Conservation (phyloP, 2,888 invertebrate genomes). For the Drosophila borborema region DNA sequence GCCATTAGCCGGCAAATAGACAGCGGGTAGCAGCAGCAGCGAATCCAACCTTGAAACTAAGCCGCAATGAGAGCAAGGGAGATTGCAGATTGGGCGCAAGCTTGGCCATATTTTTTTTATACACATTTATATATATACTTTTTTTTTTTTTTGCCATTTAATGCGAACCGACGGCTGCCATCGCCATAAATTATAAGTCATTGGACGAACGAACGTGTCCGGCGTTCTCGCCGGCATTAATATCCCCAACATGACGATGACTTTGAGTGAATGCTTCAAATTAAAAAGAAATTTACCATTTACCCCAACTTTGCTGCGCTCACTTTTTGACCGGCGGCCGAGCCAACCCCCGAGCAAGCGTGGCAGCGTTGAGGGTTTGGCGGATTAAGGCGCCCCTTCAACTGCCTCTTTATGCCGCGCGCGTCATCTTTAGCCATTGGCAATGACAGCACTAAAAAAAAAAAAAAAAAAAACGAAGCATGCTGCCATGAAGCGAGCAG, state of each 20-base stretch:
- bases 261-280: slow-evolving; percentile 83
- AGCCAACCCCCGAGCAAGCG: slow-evolving; percentile 8
- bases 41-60: slow-evolving; percentile 64
- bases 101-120: slow-evolving; percentile 6
- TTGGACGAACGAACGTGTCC: slow-evolving; percentile 62
- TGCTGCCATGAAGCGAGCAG: slow-evolving; percentile 18
- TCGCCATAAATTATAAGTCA: slow-evolving; percentile 82
- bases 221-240: slow-evolving; percentile 65
- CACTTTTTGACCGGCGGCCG: slow-evolving; percentile 40
- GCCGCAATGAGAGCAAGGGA: not conserved
- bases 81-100: slow-evolving; percentile 13
- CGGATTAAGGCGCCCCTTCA: slow-evolving; percentile 35
- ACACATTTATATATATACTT: not conserved
- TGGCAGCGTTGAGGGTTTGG: not conserved
- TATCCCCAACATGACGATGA: slow-evolving; percentile 80
- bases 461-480: slow-evolving; percentile 1
- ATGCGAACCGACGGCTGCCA: slow-evolving; percentile 62
- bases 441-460: slow-evolving; percentile 53
- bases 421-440: slow-evolving; percentile 27
- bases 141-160: slow-evolving; percentile 55
- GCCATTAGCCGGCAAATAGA: slow-evolving; percentile 70
- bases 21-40: slow-evolving; percentile 18
- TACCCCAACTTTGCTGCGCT: slow-evolving; percentile 52
- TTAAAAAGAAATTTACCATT: slow-evolving; percentile 83
- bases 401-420: not conserved